Evolutionary conservation across 2,888 invertebrate species (phyloP).

Genomic region (Acleris sparsana): DNA sequence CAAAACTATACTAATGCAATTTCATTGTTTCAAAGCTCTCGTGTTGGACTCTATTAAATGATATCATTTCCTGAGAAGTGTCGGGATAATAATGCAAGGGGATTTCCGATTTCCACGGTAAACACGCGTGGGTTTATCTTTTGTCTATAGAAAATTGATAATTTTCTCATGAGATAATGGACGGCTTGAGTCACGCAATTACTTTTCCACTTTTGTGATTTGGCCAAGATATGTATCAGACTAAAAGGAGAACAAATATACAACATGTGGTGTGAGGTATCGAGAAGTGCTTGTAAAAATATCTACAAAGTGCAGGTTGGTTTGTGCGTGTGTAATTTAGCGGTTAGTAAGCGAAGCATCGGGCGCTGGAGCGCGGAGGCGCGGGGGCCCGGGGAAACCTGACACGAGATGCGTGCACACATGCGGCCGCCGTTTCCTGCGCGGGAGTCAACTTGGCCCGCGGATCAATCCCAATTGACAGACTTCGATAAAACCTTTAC

Average conservation of each 20-base stretch:
- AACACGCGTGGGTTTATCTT: constrained; percentile 57
- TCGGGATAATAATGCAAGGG: constrained; percentile 68
- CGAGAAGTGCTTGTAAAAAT: neutral
- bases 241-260: neutral
- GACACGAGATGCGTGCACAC: constrained; percentile 65
- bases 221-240: neutral
- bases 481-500: constrained; percentile 14
- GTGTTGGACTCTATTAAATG: constrained; percentile 49
- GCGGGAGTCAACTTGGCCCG: constrained; percentile 1
- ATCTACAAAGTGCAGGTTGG: constrained; percentile 9
- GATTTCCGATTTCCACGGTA: constrained; percentile 77
- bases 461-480: constrained; percentile 16
- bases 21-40: constrained; percentile 59
- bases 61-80: constrained; percentile 65
- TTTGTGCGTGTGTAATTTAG: constrained; percentile 21
- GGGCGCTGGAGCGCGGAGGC: constrained; percentile 50
- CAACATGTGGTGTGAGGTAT: neutral
- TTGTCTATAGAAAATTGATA: constrained; percentile 55
- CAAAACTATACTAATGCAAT: constrained; percentile 60
- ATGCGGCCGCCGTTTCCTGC: constrained; percentile 41
- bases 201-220: constrained; percentile 27
- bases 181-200: constrained; percentile 57
- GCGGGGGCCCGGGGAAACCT: constrained; percentile 52
- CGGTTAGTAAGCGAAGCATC: constrained; percentile 58
- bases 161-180: constrained; percentile 69